These are phyloP conservation scores for Etheostoma cragini DNA, from an alignment of 2,113 vertebrate species.

Conservation along the genomic window DNA sequence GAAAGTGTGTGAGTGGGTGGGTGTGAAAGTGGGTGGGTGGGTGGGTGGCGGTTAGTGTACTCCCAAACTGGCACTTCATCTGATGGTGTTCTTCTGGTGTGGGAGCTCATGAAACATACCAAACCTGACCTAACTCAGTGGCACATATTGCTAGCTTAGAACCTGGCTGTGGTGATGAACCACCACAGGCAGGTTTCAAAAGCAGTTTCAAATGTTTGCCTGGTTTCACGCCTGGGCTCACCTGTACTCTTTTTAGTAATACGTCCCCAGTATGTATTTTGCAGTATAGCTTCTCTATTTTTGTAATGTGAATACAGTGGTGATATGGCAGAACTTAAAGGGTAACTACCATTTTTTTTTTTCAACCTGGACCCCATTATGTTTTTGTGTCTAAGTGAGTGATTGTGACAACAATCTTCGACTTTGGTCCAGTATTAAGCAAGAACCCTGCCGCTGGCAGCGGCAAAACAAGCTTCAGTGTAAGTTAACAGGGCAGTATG, in stretches of 20 bases:
- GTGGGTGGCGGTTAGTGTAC: neutral
- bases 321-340: neutral
- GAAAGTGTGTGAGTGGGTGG: neutral
- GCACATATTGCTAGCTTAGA: neutral
- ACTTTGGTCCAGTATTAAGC: too few species aligned
- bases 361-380: too few species aligned
- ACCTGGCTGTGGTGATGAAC: constrained; percentile 18
- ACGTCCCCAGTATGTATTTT: too few species aligned
- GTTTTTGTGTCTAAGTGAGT: too few species aligned
- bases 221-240: neutral
- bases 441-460: too few species aligned
- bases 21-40: too few species aligned
- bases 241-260: neutral
- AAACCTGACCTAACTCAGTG: neutral
- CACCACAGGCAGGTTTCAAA: constrained; percentile 43
- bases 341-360: too few species aligned
- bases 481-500: too few species aligned
- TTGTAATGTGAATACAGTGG: too few species aligned
- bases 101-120: neutral
- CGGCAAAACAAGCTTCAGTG: too few species aligned
- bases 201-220: neutral
- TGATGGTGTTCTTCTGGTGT: neutral
- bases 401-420: too few species aligned
- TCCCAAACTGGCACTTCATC: constrained; percentile 35
- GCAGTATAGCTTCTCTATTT: too few species aligned